Evolutionary conservation across 2,113 vertebrate species (phyloP).

Genomic region (Tragelaphus imberbis): DNA sequence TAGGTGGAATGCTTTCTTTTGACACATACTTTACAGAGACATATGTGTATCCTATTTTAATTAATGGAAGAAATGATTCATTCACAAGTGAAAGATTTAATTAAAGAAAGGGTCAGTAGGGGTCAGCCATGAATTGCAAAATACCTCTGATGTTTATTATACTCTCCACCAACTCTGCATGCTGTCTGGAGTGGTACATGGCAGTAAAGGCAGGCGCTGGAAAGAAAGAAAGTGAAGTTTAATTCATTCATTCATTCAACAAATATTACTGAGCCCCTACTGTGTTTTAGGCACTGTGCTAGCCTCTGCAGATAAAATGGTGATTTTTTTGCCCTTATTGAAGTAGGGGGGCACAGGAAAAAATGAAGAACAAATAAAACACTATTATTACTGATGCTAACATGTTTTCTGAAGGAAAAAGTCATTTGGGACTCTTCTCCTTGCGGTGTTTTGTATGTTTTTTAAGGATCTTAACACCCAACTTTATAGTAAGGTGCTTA

Average conservation of each 20-base stretch:
- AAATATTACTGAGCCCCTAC: neutral
- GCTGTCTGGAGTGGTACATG: neutral
- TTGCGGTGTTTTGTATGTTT: neutral
- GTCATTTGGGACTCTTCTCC: neutral
- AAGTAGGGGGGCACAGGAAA: neutral
- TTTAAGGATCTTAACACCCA: neutral
- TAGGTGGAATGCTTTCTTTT: slow-evolving; percentile 62
- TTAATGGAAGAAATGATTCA: slow-evolving; percentile 73
- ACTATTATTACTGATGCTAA: neutral
- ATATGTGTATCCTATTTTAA: slow-evolving; percentile 67
- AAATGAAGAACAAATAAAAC: neutral
- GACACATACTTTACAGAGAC: slow-evolving; percentile 67
- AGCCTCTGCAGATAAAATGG: neutral
- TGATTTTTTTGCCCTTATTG: neutral
- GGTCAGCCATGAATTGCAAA: slow-evolving; percentile 67
- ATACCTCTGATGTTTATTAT: slow-evolving; percentile 41
- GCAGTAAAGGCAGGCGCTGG: neutral
- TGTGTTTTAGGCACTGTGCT: neutral
- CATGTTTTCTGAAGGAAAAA: neutral
- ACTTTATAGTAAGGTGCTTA: neutral
- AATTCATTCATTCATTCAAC: slow-evolving; percentile 33
- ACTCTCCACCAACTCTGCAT: neutral
- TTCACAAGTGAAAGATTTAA: slow-evolving; percentile 72
- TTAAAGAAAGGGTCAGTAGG: slow-evolving; percentile 64
- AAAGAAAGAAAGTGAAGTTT: slow-evolving; percentile 18